Conservation (phyloP, 2,888 invertebrate species). For the Pseudococcus longispinus region DNA sequence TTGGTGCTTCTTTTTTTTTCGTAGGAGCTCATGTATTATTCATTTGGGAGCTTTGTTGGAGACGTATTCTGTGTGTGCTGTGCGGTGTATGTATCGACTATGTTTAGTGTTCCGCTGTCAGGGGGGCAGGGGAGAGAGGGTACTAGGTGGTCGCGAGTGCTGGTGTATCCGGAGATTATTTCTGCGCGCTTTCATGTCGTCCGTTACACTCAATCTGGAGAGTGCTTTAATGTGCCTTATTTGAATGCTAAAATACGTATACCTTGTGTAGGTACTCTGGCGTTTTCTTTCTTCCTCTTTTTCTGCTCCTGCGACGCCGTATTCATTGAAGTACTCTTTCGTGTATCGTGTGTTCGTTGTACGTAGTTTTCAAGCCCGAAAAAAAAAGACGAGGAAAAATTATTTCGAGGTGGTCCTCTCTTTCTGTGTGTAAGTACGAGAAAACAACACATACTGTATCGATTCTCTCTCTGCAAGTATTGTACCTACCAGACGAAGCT, state of each 20-base stretch:
- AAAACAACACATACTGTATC: not conserved
- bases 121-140: too few relatives aligned
- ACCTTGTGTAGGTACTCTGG: not conserved
- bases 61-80: not conserved
- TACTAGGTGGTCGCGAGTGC: not conserved
- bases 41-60: slow-evolving; percentile 43
- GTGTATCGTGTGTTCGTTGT: not conserved
- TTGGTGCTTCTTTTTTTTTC: slow-evolving; percentile 2
- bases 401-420: not conserved
- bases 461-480: too few relatives aligned
- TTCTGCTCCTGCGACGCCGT: too few relatives aligned
- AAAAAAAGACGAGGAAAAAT: not conserved
- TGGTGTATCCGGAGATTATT: slow-evolving; percentile 3
- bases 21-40: slow-evolving; percentile 42
- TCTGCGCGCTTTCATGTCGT: slow-evolving; percentile 35
- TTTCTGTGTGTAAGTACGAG: not conserved
- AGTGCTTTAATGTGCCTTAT: slow-evolving; percentile 56
- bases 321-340: slow-evolving; percentile 15
- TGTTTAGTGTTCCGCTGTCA: not conserved
- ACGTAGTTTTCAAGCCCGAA: not conserved
- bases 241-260: slow-evolving; percentile 53
- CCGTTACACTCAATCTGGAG: slow-evolving; percentile 56
- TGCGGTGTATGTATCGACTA: not conserved
- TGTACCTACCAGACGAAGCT: too few relatives aligned
- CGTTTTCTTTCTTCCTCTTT: not conserved